Conservation (phyloP, 2,888 invertebrate genomes). For the Melipona beecheii region DNA sequence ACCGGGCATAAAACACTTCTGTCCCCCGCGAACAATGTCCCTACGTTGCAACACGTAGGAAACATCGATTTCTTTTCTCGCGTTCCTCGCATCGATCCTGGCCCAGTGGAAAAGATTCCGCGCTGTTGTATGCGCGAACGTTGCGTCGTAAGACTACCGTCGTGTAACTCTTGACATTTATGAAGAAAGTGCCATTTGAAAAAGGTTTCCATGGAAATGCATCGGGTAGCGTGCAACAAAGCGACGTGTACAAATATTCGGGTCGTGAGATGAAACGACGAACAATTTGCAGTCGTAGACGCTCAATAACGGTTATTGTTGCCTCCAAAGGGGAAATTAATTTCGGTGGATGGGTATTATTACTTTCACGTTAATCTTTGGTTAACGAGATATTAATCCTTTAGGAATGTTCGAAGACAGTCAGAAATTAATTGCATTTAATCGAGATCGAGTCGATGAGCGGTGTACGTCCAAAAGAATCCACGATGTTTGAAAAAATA, state of each 20-base stretch:
- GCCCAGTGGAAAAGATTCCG: slow-evolving; percentile 3
- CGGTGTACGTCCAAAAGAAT: too few relatives aligned
- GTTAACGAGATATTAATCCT: too few relatives aligned
- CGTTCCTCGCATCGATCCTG: not conserved
- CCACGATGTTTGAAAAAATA: too few relatives aligned
- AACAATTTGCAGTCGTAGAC: not conserved
- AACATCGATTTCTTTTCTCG: not conserved
- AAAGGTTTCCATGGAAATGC: not conserved
- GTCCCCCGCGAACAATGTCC: not conserved
- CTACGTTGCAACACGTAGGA: slow-evolving; percentile 20
- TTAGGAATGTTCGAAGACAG: too few relatives aligned
- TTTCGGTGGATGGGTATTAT: not conserved
- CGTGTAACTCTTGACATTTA: slow-evolving; percentile 61
- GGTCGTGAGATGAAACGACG: not conserved
- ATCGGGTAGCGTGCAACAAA: slow-evolving; percentile 21
- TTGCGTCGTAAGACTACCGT: not conserved
- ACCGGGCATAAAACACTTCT: not conserved
- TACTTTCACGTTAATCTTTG: too few relatives aligned
- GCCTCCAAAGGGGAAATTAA: slow-evolving; percentile 5
- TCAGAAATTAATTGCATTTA: too few relatives aligned
- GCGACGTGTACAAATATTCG: slow-evolving; percentile 12
- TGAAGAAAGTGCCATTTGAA: slow-evolving; percentile 56
- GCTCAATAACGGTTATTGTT: not conserved
- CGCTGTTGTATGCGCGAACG: not conserved
- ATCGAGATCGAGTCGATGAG: too few relatives aligned